Evolutionary conservation across 1,140 invertebrate genomes (phyloP).

Genomic region (Magallana gigas): DNA sequence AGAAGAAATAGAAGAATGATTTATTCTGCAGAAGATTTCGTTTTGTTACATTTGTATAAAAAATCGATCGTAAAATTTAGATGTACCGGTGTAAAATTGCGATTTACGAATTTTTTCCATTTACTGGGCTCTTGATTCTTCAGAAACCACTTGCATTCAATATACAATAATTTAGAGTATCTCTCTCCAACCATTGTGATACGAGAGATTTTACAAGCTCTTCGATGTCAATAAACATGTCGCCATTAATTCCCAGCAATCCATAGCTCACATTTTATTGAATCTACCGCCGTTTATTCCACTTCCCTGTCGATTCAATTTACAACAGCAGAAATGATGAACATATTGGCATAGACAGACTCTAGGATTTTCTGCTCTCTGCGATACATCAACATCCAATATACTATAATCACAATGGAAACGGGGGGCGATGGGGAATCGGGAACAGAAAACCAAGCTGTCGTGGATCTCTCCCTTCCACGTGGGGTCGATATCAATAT

Average conservation of each 20-base stretch:
- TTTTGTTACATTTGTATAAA: no score
- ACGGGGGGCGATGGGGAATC: not conserved
- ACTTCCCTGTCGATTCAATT: constrained; percentile 26
- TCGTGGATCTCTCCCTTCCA: not conserved
- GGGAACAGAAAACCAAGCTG: no score
- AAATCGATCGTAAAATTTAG: no score
- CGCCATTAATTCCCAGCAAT: constrained; percentile 27
- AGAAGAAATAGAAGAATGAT: no score
- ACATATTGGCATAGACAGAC: constrained; percentile 21
- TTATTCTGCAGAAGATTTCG: no score
- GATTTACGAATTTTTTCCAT: not conserved
- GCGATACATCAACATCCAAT: constrained; percentile 4
- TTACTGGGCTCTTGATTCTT: not conserved
- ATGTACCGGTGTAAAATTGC: no score
- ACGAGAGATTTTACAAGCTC: not conserved
- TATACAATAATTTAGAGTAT: not conserved
- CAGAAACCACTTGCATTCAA: not conserved
- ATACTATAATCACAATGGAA: not conserved
- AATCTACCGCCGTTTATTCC: constrained; percentile 21
- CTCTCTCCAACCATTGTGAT: not conserved
- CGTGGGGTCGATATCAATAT: not conserved
- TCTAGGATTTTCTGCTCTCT: not conserved
- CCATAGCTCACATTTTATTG: constrained; percentile 22
- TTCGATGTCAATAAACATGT: constrained; percentile 27
- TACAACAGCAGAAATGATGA: not conserved